Base-by-base conservation (phyloP, 2,888 invertebrate species). In the Margaritifera margaritifera region DNA sequence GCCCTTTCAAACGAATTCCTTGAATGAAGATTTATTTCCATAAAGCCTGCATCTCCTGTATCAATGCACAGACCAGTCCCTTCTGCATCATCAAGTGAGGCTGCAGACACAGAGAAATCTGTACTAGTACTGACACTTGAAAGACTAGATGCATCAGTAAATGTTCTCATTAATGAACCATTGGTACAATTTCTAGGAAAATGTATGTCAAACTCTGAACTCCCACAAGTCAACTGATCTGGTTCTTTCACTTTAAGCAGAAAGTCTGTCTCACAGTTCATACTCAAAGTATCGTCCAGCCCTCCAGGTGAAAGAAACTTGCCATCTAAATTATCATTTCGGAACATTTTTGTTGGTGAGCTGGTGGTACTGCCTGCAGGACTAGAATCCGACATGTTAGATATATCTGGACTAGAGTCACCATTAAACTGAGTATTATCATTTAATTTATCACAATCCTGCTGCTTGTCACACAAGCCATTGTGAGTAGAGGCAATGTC, bases 51-150 rank as follows among this genome's bases (percentile, higher is more conserved):
- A 68, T 87, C 88, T n/a, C 86, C 86, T n/a, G 79, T 80, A 63
- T 86, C 85, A 52, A 79, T 79, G 54, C 80, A 78, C 62, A 80
- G 72, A 58, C 79, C 80, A 54, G 77, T 81, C 18, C 79, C 77
- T 51, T 84, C 84, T 24, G 74, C 75, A 53, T 86, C 87, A 63
- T 80, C 81, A 19, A 81, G 67, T 22, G 86, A 86, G 6, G 84
- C 80, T 55, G 85, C 84, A 11, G 86, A 86, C 42, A 84, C 78
- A 42, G 86, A 87, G 68, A 87, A 84, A 63, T 86, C 87, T 53
- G 86, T 88, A 27, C 84, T 83, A 62, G 86, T 86, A 69, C 87
- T 87, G 31, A 88, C 67, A 79, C 87, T 88, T 52, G 87, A 87
- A 67, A 88, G 80, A 82, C 87, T 87, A 56, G 87, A 86, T 59